These are phyloP conservation scores for Agrotis segetum DNA, from an alignment of 2,888 invertebrate genomes.

Conservation along the genomic window DNA sequence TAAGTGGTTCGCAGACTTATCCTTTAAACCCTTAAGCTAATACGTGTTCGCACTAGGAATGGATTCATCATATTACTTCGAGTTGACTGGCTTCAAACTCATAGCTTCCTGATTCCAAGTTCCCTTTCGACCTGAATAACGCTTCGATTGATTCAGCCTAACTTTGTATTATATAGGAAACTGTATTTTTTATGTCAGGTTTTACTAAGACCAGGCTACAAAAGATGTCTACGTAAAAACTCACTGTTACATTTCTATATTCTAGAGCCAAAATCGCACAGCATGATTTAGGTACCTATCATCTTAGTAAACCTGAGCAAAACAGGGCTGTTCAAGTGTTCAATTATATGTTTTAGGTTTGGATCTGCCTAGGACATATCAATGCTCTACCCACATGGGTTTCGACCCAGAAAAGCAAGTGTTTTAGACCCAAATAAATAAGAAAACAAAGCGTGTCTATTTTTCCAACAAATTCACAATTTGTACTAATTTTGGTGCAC, in stretches of 20 bases:
- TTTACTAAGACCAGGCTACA: not conserved
- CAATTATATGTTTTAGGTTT: too few species aligned
- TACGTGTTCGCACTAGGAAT: conserved; percentile 46
- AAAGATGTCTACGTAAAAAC: not conserved
- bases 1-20: not conserved
- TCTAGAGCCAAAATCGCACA: too few species aligned
- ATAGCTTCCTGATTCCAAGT: conserved; percentile 45
- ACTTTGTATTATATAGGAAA: not conserved
- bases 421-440: too few species aligned
- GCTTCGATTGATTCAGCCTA: conserved; percentile 16
- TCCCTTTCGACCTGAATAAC: conserved; percentile 27
- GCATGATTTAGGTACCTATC: too few species aligned
- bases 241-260: not conserved
- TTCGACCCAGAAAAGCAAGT: too few species aligned
- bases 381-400: too few species aligned
- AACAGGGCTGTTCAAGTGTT: too few species aligned
- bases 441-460: too few species aligned
- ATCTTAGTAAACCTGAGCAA: too few species aligned
- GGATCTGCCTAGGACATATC: too few species aligned
- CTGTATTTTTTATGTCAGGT: not conserved
- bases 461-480: too few species aligned
- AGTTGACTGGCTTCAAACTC: conserved; percentile 33
- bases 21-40: conserved; percentile 10
- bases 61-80: conserved; percentile 53
- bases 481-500: too few species aligned